Evolutionary conservation across 2,113 vertebrate species (phyloP).

Genomic region (Muscicapa adusta): DNA sequence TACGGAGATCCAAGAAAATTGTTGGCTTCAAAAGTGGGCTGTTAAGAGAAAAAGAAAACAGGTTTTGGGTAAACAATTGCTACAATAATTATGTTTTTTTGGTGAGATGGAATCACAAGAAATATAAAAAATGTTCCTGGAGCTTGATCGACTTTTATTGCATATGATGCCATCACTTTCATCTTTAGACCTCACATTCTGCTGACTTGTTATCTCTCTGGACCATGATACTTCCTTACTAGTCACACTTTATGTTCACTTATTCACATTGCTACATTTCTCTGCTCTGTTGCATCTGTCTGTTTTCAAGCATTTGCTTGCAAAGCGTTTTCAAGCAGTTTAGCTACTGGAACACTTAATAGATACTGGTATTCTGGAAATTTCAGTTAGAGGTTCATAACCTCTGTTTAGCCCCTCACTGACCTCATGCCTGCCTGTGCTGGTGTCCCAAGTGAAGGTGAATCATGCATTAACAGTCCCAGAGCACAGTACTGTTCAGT

Average conservation of each 20-base stretch:
- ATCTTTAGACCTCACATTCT: neutral
- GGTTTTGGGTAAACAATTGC: neutral
- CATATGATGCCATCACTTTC: fast-evolving
- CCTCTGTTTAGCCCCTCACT: neutral
- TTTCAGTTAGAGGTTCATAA: neutral
- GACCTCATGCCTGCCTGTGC: neutral
- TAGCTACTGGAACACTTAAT: neutral
- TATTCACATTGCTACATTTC: neutral
- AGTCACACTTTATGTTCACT: neutral
- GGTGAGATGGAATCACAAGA: neutral
- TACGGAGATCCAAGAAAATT: neutral
- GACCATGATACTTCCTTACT: neutral
- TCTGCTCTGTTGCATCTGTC: neutral
- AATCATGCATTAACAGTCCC: neutral
- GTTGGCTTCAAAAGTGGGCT: neutral
- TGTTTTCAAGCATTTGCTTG: neutral
- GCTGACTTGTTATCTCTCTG: neutral
- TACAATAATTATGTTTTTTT: neutral
- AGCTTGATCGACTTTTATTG: neutral
- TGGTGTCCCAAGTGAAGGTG: neutral
- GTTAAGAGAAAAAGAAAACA: neutral
- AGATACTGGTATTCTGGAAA: neutral
- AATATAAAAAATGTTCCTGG: neutral
- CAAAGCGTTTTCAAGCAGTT: too few species aligned
- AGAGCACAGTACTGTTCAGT: neutral